These are phyloP conservation scores for Eupeodes luniger DNA, from an alignment of 2,888 invertebrate species.

Conservation along the genomic window DNA sequence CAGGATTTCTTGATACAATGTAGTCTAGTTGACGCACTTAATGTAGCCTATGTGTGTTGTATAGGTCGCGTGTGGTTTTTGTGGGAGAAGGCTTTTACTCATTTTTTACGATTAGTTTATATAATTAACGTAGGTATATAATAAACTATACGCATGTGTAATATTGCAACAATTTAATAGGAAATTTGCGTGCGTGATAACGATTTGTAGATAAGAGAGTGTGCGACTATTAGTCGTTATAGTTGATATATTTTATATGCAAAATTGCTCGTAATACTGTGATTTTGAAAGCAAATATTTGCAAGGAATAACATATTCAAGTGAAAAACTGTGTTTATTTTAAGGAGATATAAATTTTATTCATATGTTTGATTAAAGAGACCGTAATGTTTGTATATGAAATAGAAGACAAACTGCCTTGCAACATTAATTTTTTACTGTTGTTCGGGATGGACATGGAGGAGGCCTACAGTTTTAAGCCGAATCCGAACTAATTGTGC, in stretches of 20 bases:
- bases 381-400: no score
- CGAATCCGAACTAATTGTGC: no score
- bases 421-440: no score
- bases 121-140: no score
- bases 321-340: background rate
- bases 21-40: conserved; percentile 51
- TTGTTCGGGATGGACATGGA: no score
- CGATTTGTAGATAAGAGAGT: conserved; percentile 41
- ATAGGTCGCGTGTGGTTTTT: conserved; percentile 55
- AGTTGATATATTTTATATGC: conserved; percentile 40
- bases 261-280: conserved; percentile 2
- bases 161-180: conserved; percentile 44
- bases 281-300: conserved; percentile 48
- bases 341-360: background rate
- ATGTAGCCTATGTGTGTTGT: conserved; percentile 4
- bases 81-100: conserved; percentile 20
- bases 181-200: conserved; percentile 43
- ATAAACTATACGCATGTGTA: background rate
- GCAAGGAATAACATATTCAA: background rate
- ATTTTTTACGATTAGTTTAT: no score
- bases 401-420: no score
- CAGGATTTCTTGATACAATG: background rate
- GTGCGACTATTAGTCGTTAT: conserved; percentile 40
- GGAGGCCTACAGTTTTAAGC: no score
- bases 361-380: background rate